phyloP scores from a whole-genome alignment of 2,113 vertebrate genomes.

The Pionites leucogaster region DNA sequence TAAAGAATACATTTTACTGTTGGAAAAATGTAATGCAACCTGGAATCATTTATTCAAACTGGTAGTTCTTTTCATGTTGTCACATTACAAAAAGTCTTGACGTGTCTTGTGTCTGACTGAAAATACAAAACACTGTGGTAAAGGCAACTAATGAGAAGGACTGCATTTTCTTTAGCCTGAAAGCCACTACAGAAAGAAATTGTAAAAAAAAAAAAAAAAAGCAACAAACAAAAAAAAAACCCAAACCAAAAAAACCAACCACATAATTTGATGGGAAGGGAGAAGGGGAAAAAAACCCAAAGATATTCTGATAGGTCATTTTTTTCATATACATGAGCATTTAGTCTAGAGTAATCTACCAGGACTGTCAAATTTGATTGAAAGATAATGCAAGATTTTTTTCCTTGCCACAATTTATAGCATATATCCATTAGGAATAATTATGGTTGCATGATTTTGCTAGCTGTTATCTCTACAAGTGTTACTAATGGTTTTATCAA shows the following conservation, averaged over 20 bases:
- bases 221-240: not conserved
- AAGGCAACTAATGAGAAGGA: slow-evolving; percentile 47
- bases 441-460: slow-evolving; percentile 95
- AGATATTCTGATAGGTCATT: slow-evolving; percentile 75
- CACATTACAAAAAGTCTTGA: slow-evolving; percentile 57
- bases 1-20: slow-evolving; percentile 58
- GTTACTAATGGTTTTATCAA: slow-evolving; percentile 99
- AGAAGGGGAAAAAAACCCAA: slow-evolving; percentile 22
- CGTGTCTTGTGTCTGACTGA: slow-evolving; percentile 15
- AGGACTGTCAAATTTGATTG: slow-evolving; percentile 85
- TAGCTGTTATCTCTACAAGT: slow-evolving; percentile 98
- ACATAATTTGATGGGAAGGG: slow-evolving; percentile 51
- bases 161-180: slow-evolving; percentile 31
- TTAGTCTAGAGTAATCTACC: slow-evolving; percentile 77
- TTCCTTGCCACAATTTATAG: slow-evolving; percentile 91
- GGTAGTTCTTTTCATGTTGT: slow-evolving; percentile 56
- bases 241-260: not conserved
- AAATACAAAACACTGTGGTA: slow-evolving; percentile 48
- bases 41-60: slow-evolving; percentile 59
- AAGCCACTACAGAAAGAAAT: slow-evolving; percentile 39
- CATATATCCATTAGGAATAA: slow-evolving; percentile 96
- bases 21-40: slow-evolving; percentile 53
- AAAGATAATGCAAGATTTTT: slow-evolving; percentile 85
- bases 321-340: slow-evolving; percentile 65
- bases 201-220: not conserved